A percentile compares a stretch with the other conserved stretches of the same genome.
Evolutionary conservation across 2,888 invertebrate genomes (phyloP).

Genomic region (Hypomecis punctinalis): DNA sequence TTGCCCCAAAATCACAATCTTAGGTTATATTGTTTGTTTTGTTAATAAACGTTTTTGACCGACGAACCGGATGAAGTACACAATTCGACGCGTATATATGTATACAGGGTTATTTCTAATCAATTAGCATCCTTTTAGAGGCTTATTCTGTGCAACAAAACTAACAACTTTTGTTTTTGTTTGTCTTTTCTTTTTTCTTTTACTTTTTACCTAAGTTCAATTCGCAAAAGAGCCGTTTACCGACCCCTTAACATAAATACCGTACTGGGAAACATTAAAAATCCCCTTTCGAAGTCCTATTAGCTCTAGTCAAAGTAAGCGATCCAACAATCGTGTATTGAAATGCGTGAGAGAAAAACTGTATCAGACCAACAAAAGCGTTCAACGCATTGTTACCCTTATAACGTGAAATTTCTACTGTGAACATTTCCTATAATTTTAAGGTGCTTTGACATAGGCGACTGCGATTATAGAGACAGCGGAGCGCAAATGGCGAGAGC

Average conservation of each 20-base stretch:
- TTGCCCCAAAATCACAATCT: too few species aligned
- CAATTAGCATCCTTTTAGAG: too few species aligned
- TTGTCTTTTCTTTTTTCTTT: too few species aligned
- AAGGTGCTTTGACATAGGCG: constrained; percentile 41
- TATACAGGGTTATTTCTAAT: too few species aligned
- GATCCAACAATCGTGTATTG: constrained; percentile 35
- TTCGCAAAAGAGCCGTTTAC: too few species aligned
- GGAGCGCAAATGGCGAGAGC: background rate
- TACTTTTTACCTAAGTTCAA: too few species aligned
- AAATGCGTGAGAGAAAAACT: constrained; percentile 41
- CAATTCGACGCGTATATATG: too few species aligned
- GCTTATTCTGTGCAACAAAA: too few species aligned
- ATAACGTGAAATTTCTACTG: constrained; percentile 43
- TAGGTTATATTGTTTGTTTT: too few species aligned
- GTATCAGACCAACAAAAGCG: constrained; percentile 35
- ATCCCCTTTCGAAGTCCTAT: constrained; percentile 4
- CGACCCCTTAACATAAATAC: background rate
- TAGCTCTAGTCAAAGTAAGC: constrained; percentile 17
- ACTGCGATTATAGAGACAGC: background rate
- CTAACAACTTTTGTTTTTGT: too few species aligned
- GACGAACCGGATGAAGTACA: too few species aligned
- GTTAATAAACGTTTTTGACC: too few species aligned
- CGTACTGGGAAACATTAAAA: constrained; percentile 1
- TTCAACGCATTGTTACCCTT: constrained; percentile 35
- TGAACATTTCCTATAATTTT: constrained; percentile 57